Evolutionary conservation across 2,888 invertebrate species (phyloP), one percentile per base, ranked within the genome.

Genomic region (Cryptosula pallasiana): DNA sequence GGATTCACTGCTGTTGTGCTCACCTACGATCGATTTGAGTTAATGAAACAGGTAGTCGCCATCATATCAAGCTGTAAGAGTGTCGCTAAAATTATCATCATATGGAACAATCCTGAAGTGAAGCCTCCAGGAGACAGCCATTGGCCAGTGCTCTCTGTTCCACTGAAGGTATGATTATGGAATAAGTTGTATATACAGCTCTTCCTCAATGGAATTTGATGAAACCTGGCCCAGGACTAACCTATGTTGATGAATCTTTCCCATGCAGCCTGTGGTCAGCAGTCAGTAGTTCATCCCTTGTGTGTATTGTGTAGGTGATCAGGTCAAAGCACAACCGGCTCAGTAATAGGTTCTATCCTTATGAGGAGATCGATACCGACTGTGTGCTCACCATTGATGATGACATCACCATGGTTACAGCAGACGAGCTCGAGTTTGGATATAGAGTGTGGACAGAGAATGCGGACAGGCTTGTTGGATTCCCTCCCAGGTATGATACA

Each of bases 1-100:
- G 96, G 97, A 73, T 97, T 97, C 86, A 97, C 97, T 1, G 96
- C 96, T 29, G 95, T 97, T 76, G 92, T 97, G 80, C 88, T 97
- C 76, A 96, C 95, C 0, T 97, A 94, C 80, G 95, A 97, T 86
- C 88, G 96, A 74, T 88, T 95, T 27, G 92, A 94, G 76, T 92
- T 94, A 82, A 88, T 97, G 71, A 95, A 93, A 85, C 88, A 91
- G 63, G 88, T 96, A 13, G 92, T 97, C 74, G 89, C 90, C 78
- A 92, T 93, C 84, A 87, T 97, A 72, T 90, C 92, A 1, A 89
- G 90, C 78, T 94, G 93, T 72, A 94, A 95, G 54, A 95, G 95
- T 81, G 87, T 97, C 35, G 90, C 91, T 78, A 95, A 95, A 87
- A 91, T 97, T 76, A 87, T 97, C 36, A 94, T 97, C 34, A 89